Conservation (phyloP, 2,888 invertebrate species). For the Pammene fasciana region DNA sequence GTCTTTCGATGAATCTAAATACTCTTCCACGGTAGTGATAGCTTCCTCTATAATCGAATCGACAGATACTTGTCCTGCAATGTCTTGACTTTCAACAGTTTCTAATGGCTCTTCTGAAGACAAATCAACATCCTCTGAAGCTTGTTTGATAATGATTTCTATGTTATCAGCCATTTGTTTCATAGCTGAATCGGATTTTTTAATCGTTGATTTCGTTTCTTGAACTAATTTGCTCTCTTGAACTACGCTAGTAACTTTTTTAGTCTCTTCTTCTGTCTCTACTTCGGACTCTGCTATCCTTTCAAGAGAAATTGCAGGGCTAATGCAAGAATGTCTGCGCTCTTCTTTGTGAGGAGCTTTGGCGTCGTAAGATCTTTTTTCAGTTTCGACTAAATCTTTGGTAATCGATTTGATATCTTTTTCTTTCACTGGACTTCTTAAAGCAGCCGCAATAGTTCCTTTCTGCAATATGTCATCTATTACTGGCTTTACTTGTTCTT, state of each 20-base stretch:
- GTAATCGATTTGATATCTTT: constrained; percentile 70
- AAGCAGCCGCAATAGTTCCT: constrained; percentile 68
- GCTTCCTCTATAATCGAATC: constrained; percentile 79
- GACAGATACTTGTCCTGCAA: constrained; percentile 71
- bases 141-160: constrained; percentile 80
- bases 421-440: constrained; percentile 68
- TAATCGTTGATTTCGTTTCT: constrained; percentile 59
- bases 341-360: constrained; percentile 77
- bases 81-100: constrained; percentile 55
- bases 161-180: constrained; percentile 81
- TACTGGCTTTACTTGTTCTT: constrained; percentile 73
- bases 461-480: constrained; percentile 76
- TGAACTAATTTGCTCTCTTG: constrained; percentile 48
- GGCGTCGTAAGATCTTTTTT: constrained; percentile 76
- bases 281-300: constrained; percentile 77
- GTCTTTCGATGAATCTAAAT: constrained; percentile 59
- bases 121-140: constrained; percentile 75
- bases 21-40: constrained; percentile 72
- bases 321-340: constrained; percentile 76
- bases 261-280: constrained; percentile 72
- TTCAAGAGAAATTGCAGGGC: constrained; percentile 77
- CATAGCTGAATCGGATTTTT: constrained; percentile 79
- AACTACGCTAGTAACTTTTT: constrained; percentile 49
- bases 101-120: constrained; percentile 70
- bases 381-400: constrained; percentile 71